Percentiles rank a stretch among this genome's conserved stretches.
Conservation (phyloP, 2,888 invertebrate species). For the Steromphala cineraria region DNA sequence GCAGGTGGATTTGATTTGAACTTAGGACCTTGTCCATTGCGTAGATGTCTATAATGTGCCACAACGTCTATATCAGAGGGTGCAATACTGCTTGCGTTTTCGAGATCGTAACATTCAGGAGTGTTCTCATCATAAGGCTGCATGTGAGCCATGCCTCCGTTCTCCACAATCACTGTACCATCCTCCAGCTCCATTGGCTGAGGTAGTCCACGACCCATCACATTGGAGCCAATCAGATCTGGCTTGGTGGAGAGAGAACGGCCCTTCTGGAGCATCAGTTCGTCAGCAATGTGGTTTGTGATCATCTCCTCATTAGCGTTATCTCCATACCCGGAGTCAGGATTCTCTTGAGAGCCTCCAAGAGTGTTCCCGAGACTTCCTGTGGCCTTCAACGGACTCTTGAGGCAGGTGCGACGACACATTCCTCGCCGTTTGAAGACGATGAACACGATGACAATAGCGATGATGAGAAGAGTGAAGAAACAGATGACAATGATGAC, state of each 20-base stretch:
- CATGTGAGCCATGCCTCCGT: slow-evolving; percentile 58
- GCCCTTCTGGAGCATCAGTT: slow-evolving; percentile 86
- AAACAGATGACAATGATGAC: slow-evolving; percentile 95
- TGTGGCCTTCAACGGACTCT: background rate
- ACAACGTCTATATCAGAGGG: slow-evolving; percentile 98
- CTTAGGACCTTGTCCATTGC: slow-evolving; percentile 82
- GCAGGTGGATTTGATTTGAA: slow-evolving; percentile 82
- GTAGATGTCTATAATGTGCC: slow-evolving; percentile 94
- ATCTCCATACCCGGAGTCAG: slow-evolving; percentile 66
- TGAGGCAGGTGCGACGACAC: slow-evolving; percentile 24
- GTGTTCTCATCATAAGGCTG: slow-evolving; percentile 62
- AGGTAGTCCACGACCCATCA: slow-evolving; percentile 67
- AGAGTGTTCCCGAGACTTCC: slow-evolving; percentile 6
- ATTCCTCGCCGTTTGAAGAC: slow-evolving; percentile 88
- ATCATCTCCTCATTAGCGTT: slow-evolving; percentile 69
- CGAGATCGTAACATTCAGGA: slow-evolving; percentile 85
- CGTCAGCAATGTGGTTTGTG: slow-evolving; percentile 87
- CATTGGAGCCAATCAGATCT: slow-evolving; percentile 94
- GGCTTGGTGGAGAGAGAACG: slow-evolving; percentile 86
- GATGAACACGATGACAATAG: slow-evolving; percentile 80
- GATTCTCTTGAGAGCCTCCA: slow-evolving; percentile 24
- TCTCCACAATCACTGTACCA: slow-evolving; percentile 69
- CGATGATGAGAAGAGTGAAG: slow-evolving; percentile 83
- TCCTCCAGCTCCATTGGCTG: slow-evolving; percentile 62
- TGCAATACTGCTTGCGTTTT: slow-evolving; percentile 97